phyloP scores from a whole-genome alignment of 2,888 invertebrate species.

The Eledone cirrhosa region DNA sequence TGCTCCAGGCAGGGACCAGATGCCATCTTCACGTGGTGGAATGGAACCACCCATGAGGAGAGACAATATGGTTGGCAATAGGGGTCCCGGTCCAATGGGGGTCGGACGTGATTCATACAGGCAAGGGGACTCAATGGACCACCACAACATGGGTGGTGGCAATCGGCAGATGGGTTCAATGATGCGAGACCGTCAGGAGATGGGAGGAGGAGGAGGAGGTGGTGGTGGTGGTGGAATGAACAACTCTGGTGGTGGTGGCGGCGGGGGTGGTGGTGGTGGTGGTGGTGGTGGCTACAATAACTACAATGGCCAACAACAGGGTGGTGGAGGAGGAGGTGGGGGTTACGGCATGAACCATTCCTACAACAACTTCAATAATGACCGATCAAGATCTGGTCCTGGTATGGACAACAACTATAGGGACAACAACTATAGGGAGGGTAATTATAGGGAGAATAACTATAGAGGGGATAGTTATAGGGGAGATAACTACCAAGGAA shows the following conservation, averaged over 20 bases:
- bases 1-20: slow-evolving; percentile 1
- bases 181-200: slow-evolving; percentile 19
- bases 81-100: slow-evolving; percentile 14
- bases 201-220: background rate
- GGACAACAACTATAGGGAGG: background rate
- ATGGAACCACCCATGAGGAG: slow-evolving; percentile 25
- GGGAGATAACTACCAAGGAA: too few relatives aligned
- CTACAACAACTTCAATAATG: slow-evolving; percentile 8
- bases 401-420: slow-evolving; percentile 16
- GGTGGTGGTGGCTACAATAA: background rate
- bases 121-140: slow-evolving; percentile 8
- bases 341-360: slow-evolving; percentile 26
- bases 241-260: background rate
- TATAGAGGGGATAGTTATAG: too few relatives aligned
- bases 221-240: slow-evolving; percentile 9
- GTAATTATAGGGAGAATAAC: too few relatives aligned
- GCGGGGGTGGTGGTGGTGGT: background rate
- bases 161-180: slow-evolving; percentile 23
- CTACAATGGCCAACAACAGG: background rate
- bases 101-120: background rate
- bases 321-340: background rate
- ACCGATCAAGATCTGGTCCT: slow-evolving; percentile 14
- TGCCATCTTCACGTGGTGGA: slow-evolving; percentile 8
- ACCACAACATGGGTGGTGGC: background rate
- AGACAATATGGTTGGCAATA: slow-evolving; percentile 20